Conservation (phyloP, 2,888 invertebrate genomes). For the Orthonychiurus folsomi region DNA sequence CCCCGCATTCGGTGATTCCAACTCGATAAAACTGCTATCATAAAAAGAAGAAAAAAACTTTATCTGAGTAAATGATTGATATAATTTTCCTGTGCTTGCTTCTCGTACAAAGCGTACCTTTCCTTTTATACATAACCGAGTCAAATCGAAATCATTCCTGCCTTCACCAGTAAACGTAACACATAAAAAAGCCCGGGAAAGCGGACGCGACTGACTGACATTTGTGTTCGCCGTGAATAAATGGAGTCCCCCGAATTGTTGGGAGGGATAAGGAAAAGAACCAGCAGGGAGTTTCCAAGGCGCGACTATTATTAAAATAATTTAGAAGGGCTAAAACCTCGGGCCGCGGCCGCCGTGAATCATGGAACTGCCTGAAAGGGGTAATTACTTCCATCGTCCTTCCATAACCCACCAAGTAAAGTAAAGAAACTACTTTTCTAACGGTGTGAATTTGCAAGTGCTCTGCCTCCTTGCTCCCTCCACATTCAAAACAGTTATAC, state of each 20-base stretch:
- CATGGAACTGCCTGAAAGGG: neutral
- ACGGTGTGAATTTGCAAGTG: neutral
- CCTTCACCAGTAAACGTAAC: neutral
- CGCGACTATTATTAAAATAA: conserved; percentile 1
- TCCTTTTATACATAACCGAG: neutral
- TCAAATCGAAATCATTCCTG: no score
- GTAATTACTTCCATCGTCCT: neutral
- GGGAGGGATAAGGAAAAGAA: no score
- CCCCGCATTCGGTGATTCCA: neutral
- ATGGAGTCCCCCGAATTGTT: no score
- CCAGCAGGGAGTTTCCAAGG: no score
- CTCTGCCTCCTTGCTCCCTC: no score
- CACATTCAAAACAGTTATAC: neutral
- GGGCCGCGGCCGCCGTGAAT: neutral
- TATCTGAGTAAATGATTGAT: neutral
- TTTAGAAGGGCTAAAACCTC: conserved; percentile 1
- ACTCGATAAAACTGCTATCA: neutral
- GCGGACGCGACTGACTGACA: neutral
- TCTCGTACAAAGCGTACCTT: no score
- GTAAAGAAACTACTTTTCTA: no score
- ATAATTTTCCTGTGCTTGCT: neutral
- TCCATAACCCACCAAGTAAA: no score
- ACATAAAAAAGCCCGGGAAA: neutral
- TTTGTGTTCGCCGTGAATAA: no score
- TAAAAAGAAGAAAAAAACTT: neutral